Percentiles rank a stretch among this genome's conserved stretches.
phyloP scores from a whole-genome alignment of 2,113 vertebrate genomes.

The Bostrychus sinensis region DNA sequence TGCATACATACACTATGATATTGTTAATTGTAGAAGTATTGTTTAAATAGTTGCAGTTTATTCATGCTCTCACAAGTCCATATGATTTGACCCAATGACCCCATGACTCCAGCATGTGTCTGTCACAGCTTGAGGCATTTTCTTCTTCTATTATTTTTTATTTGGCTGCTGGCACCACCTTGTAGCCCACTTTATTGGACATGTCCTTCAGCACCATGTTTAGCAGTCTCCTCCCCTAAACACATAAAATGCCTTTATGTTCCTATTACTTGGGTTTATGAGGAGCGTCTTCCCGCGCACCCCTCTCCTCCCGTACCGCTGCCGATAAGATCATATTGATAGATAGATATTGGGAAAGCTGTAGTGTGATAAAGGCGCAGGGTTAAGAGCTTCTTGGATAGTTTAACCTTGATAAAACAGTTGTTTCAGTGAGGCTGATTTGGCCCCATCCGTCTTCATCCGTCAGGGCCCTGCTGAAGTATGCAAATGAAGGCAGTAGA shows the following conservation, averaged over 20 bases:
- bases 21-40: background rate
- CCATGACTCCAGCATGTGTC: constrained; percentile 16
- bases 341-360: constrained; percentile 82
- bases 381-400: constrained; percentile 86
- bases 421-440: constrained; percentile 94
- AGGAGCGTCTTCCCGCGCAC: constrained; percentile 58
- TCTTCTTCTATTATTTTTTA: constrained; percentile 69
- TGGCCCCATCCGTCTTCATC: constrained; percentile 94
- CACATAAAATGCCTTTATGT: constrained; percentile 79
- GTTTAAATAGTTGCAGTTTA: background rate
- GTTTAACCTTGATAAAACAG: constrained; percentile 99
- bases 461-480: constrained; percentile 88
- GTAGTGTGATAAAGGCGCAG: constrained; percentile 79
- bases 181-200: constrained; percentile 74
- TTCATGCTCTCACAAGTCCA: constrained; percentile 17
- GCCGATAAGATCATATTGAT: constrained; percentile 81
- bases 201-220: constrained; percentile 77
- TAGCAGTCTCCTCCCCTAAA: constrained; percentile 70
- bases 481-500: constrained; percentile 90
- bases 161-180: constrained; percentile 63
- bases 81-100: constrained; percentile 45
- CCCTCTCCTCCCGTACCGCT: constrained; percentile 26
- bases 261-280: constrained; percentile 76
- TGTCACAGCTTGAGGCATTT: constrained; percentile 26
- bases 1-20: too few relatives aligned